phyloP scores from a whole-genome alignment of 2,888 invertebrate species.

The Xanthorhoe spadicearia region DNA sequence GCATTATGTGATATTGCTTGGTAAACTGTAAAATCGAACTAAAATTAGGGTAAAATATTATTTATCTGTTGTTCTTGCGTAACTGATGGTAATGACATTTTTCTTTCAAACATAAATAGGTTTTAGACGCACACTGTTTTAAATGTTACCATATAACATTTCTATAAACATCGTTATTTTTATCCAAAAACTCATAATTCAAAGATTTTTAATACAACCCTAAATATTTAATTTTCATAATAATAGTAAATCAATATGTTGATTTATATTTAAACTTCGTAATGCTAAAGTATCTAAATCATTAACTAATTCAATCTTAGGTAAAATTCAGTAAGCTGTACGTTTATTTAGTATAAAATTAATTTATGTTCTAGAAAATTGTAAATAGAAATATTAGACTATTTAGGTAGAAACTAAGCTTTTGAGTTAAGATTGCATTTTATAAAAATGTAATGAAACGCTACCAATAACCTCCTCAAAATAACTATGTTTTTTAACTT shows the following conservation, averaged over 20 bases:
- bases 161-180: too few relatives aligned
- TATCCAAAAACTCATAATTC: too few relatives aligned
- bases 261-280: not conserved
- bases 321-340: not conserved
- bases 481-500: not conserved
- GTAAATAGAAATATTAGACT: constrained; percentile 14
- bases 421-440: constrained; percentile 24
- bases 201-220: too few relatives aligned
- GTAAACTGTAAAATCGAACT: constrained; percentile 29
- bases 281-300: not conserved
- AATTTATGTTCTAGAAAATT: constrained; percentile 17
- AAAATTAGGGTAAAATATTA: constrained; percentile 5
- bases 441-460: constrained; percentile 22
- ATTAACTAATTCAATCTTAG: not conserved
- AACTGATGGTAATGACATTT: too few relatives aligned
- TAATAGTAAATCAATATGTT: not conserved
- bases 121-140: too few relatives aligned
- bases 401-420: constrained; percentile 1
- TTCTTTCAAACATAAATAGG: too few relatives aligned
- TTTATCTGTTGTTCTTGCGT: constrained; percentile 6
- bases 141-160: too few relatives aligned
- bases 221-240: too few relatives aligned
- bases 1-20: constrained; percentile 70
- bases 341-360: not conserved
- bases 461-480: not conserved